Conservation (phyloP, 2,888 invertebrate species). For the Caenorhabditis becei region DNA sequence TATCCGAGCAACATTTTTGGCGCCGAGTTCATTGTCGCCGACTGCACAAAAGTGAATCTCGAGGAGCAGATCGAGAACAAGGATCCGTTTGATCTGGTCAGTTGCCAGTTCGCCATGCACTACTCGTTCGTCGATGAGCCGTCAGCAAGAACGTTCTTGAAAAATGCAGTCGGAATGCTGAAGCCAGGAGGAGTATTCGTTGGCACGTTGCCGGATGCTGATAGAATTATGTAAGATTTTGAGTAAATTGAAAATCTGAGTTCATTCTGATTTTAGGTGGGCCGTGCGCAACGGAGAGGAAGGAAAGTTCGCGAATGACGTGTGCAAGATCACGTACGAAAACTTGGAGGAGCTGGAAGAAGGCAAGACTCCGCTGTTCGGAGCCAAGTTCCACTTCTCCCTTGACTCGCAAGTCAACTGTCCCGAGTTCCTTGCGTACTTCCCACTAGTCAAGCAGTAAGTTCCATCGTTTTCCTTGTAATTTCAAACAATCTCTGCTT, state of each 20-base stretch:
- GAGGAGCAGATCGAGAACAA: constrained; percentile 26
- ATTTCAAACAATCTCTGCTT: constrained; percentile 40
- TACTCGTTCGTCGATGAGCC: constrained; percentile 91
- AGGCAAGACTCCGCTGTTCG: constrained; percentile 88
- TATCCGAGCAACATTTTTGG: constrained; percentile 84
- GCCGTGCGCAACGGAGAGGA: constrained; percentile 69
- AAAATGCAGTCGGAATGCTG: constrained; percentile 93
- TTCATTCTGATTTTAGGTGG: constrained; percentile 71
- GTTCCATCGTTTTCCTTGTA: constrained; percentile 28
- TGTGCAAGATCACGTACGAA: constrained; percentile 84
- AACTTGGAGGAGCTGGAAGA: constrained; percentile 72
- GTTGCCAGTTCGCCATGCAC: constrained; percentile 98
- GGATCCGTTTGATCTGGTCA: constrained; percentile 88
- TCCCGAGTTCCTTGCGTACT: constrained; percentile 97
- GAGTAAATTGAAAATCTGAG: background rate
- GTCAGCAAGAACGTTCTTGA: constrained; percentile 83
- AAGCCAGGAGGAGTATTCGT: constrained; percentile 94
- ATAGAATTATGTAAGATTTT: constrained; percentile 88
- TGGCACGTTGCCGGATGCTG: constrained; percentile 95
- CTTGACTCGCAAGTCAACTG: constrained; percentile 96
- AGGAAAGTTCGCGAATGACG: constrained; percentile 82
- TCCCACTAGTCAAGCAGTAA: constrained; percentile 85
- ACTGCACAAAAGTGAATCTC: constrained; percentile 88
- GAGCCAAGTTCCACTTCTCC: constrained; percentile 95
- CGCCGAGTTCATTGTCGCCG: constrained; percentile 93